Conservation (phyloP, 2,113 vertebrate genomes). For the Onychorhynchus coronatus region DNA sequence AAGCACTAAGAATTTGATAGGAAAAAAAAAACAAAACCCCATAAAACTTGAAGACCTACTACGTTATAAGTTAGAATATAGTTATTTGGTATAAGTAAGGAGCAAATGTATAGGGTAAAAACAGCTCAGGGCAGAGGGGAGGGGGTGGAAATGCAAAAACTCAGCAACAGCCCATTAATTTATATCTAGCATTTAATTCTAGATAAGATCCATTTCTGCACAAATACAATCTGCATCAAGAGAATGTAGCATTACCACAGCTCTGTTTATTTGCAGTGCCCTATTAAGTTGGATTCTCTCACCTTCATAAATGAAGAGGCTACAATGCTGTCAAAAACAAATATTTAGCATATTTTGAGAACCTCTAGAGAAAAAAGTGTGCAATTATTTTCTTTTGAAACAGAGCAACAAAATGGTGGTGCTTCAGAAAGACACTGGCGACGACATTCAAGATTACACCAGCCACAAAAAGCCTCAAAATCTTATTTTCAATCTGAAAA, state of each 20-base stretch:
- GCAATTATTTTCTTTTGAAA: not conserved
- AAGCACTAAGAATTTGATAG: not conserved
- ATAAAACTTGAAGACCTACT: not conserved
- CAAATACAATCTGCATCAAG: not conserved
- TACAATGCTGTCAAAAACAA: not conserved
- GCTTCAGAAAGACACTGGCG: not conserved
- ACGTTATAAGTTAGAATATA: not conserved
- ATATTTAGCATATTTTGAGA: not conserved
- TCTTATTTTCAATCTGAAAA: not conserved
- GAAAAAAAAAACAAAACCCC: not conserved
- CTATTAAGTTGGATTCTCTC: not conserved
- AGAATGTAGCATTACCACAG: not conserved
- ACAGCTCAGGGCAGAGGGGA: not conserved
- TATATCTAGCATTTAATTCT: not conserved
- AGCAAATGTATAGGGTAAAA: not conserved
- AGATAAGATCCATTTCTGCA: not conserved
- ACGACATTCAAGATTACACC: rapidly evolving
- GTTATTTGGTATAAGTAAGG: not conserved
- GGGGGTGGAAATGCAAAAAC: not conserved
- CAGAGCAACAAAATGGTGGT: not conserved
- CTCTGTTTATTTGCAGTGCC: not conserved
- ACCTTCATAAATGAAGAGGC: not conserved
- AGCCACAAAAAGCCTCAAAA: not conserved
- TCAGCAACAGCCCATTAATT: not conserved
- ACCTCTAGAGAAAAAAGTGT: not conserved